A percentile compares a stretch with the other conserved stretches of the same genome.
Evolutionary conservation across 2,113 vertebrate species (phyloP).

Genomic region (Phrynosoma blainvillii): DNA sequence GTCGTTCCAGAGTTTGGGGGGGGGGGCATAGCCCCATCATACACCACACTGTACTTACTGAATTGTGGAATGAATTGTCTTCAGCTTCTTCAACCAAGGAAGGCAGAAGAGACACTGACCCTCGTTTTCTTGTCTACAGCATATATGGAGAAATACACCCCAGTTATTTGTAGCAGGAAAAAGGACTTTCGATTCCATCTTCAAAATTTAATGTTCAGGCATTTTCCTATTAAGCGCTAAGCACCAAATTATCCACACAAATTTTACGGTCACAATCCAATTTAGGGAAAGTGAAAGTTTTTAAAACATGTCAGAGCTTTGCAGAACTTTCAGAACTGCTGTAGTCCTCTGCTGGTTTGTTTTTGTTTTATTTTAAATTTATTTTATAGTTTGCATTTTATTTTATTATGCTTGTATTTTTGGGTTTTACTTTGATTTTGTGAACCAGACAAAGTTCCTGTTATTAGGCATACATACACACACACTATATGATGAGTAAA

Average conservation of each 20-base stretch:
- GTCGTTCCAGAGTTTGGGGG: too few relatives aligned
- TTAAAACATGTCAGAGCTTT: not conserved
- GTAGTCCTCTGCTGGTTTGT: too few relatives aligned
- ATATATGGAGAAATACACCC: constrained; percentile 14
- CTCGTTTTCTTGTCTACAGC: constrained; percentile 70
- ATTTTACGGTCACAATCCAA: not conserved
- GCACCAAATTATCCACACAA: not conserved
- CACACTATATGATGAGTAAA: too few relatives aligned
- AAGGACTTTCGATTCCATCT: constrained; percentile 26
- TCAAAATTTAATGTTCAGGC: constrained; percentile 9
- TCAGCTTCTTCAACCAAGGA: constrained; percentile 78
- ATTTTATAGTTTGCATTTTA: too few relatives aligned
- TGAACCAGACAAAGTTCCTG: too few relatives aligned
- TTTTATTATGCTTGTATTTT: not conserved
- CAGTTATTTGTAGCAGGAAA: constrained; percentile 14
- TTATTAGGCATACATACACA: too few relatives aligned
- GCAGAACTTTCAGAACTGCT: too few relatives aligned
- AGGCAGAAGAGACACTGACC: constrained; percentile 71
- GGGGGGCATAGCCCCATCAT: not conserved
- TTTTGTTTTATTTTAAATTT: too few relatives aligned
- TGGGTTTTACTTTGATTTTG: too few relatives aligned
- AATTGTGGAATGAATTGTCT: constrained; percentile 68
- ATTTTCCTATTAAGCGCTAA: constrained; percentile 24
- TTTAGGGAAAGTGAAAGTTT: not conserved
- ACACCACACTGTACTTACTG: constrained; percentile 61